Evolutionary conservation across 2,113 vertebrate species (phyloP).

Genomic region (Takifugu bimaculatus): DNA sequence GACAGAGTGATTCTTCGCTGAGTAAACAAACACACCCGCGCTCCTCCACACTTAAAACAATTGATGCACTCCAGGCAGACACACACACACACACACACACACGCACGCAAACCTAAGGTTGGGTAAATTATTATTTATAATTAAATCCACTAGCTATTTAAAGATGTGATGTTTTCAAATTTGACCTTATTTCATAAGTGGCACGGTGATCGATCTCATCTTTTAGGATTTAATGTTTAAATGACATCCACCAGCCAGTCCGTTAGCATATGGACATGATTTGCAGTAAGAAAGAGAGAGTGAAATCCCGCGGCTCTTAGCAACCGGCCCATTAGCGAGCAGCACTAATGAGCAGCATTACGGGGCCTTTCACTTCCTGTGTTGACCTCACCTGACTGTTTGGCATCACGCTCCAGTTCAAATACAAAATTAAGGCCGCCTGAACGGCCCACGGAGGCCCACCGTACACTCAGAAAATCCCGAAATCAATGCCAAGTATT

Average conservation of each 20-base stretch:
- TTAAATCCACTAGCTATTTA: not conserved
- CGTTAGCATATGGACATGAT: not conserved
- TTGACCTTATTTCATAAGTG: not conserved
- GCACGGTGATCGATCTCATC: not conserved
- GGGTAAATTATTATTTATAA: conserved; percentile 14
- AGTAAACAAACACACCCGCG: conserved; percentile 47
- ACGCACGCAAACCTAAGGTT: conserved; percentile 17
- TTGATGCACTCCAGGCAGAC: conserved; percentile 26
- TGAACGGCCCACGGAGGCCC: conserved; percentile 13
- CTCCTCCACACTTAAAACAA: conserved; percentile 30
- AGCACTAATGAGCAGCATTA: conserved; percentile 53
- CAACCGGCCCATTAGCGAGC: conserved; percentile 34
- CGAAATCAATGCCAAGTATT: conserved; percentile 52
- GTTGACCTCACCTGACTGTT: conserved; percentile 35
- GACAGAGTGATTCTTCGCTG: conserved; percentile 44
- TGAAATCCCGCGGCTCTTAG: conserved; percentile 51
- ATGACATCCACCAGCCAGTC: not conserved
- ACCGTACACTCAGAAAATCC: conserved; percentile 33
- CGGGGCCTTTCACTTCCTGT: conserved; percentile 31
- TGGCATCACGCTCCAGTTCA: conserved; percentile 17
- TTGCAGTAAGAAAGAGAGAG: conserved; percentile 18
- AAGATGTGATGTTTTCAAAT: not conserved
- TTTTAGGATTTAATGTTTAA: not conserved
- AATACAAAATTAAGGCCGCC: conserved; percentile 33
- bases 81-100: not conserved